These are phyloP conservation scores for Reticulitermes speratus DNA, from an alignment of 1,140 invertebrate species.

Conservation along the genomic window DNA sequence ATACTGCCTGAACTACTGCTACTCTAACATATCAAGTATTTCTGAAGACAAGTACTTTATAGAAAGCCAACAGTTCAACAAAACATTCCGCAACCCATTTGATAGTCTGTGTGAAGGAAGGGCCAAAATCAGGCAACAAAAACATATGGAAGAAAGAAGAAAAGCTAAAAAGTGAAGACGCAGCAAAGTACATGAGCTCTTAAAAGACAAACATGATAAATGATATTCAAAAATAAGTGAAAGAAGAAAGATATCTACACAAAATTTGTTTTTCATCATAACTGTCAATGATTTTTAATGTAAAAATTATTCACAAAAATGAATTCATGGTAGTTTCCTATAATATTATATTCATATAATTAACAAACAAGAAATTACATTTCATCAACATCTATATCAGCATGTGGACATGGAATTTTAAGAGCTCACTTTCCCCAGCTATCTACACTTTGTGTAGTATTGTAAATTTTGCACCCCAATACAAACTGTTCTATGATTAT, in stretches of 20 bases:
- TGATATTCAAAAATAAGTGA: too few species aligned
- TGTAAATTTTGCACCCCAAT: too few species aligned
- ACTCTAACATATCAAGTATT: background rate
- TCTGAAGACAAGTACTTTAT: background rate
- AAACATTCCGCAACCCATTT: background rate
- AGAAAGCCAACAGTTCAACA: background rate
- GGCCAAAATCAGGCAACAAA: constrained; percentile 10
- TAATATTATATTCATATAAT: too few species aligned
- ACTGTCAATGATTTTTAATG: too few species aligned
- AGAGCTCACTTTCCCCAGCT: constrained; percentile 10
- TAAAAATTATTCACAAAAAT: too few species aligned
- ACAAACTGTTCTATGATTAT: too few species aligned
- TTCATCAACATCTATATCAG: background rate
- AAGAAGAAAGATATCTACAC: too few species aligned
- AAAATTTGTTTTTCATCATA: too few species aligned
- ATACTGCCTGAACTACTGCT: background rate
- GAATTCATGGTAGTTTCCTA: too few species aligned
- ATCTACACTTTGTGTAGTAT: background rate
- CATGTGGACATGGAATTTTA: background rate
- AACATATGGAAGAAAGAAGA: background rate
- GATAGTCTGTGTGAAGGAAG: constrained; percentile 8
- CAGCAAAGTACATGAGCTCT: constrained; percentile 1
- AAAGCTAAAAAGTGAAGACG: constrained; percentile 10
- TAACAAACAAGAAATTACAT: background rate
- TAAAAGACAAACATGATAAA: background rate